Evolutionary conservation across 2,113 vertebrate genomes (phyloP).

Genomic region (Anser cygnoides): DNA sequence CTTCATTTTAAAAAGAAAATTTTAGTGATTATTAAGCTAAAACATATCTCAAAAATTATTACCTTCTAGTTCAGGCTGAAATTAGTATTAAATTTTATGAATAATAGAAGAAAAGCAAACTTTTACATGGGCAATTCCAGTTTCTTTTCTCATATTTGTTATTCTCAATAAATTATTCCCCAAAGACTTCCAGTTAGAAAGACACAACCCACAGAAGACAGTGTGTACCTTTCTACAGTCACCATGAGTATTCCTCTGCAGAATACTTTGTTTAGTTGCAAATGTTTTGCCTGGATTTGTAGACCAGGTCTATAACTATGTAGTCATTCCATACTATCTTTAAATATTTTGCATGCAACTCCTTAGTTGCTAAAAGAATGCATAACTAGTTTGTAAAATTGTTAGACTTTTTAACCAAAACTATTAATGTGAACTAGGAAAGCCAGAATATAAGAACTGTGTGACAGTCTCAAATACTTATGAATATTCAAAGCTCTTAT

Average conservation of each 20-base stretch:
- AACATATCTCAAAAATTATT: background rate
- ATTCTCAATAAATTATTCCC: background rate
- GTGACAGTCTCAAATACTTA: background rate
- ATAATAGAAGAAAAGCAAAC: background rate
- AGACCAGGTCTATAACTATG: background rate
- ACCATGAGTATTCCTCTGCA: background rate
- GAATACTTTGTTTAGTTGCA: background rate
- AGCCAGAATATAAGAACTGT: background rate
- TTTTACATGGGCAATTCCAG: background rate
- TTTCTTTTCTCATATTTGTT: background rate
- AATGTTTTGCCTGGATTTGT: background rate
- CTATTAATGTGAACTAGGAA: background rate
- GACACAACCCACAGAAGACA: accelerated
- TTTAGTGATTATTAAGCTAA: background rate
- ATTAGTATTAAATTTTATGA: background rate
- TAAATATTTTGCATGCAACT: background rate
- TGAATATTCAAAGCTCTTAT: background rate
- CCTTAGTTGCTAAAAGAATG: background rate
- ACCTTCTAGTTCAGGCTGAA: background rate
- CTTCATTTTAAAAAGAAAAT: background rate
- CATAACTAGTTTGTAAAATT: background rate
- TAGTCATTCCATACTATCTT: background rate
- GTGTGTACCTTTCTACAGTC: background rate
- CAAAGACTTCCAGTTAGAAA: background rate
- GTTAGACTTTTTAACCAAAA: background rate